Percentiles rank a stretch among this genome's conserved stretches.
These are phyloP conservation scores for Xiphophorus birchmanni DNA, from an alignment of 2,797 vertebrate genomes.

Conservation along the genomic window DNA sequence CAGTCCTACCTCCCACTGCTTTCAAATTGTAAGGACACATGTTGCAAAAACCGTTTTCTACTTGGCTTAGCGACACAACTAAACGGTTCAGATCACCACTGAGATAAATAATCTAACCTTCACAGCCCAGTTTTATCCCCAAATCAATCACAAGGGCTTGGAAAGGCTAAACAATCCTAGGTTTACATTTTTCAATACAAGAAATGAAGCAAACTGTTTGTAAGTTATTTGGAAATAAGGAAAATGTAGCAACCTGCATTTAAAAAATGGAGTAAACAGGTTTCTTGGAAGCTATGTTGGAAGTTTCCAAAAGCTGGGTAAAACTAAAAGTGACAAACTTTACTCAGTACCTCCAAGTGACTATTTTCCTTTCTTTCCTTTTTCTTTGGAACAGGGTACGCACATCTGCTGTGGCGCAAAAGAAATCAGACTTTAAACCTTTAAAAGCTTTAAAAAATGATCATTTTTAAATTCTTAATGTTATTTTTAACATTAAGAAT, in stretches of 20 bases:
- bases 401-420: not conserved
- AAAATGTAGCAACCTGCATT: not conserved
- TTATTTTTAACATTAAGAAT: too few relatives aligned
- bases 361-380: not conserved
- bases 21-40: not conserved
- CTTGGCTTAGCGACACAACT: not conserved
- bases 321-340: not conserved
- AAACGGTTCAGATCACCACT: not conserved
- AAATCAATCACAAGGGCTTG: not conserved
- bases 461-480: too few relatives aligned
- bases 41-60: slow-evolving; percentile 3
- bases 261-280: not conserved
- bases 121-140: slow-evolving; percentile 2
- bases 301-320: not conserved
- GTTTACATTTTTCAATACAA: slow-evolving; percentile 18
- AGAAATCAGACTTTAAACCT: not conserved
- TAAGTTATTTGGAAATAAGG: not conserved
- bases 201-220: slow-evolving; percentile 18
- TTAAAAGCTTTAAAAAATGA: not conserved
- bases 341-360: not conserved
- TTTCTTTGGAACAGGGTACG: not conserved
- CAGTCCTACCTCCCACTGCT: slow-evolving; percentile 8
- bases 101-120: not conserved
- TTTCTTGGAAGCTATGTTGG: not conserved
- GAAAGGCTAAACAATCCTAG: not conserved